phyloP scores from a whole-genome alignment of 2,888 invertebrate genomes.

The Cephonodes hylas region DNA sequence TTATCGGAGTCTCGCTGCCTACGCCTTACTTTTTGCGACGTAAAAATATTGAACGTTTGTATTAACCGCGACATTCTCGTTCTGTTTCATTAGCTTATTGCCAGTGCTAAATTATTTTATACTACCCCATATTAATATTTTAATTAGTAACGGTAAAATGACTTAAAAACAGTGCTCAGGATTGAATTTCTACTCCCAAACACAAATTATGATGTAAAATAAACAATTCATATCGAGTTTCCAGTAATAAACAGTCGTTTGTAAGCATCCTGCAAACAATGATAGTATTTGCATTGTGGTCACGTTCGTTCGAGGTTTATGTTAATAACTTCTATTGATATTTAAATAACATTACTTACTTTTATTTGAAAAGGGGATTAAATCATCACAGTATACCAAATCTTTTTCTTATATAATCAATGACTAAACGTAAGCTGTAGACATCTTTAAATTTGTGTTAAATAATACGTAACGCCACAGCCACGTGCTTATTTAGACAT shows the following conservation, averaged over 20 bases:
- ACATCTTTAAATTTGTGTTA: background rate
- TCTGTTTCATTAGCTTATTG: background rate
- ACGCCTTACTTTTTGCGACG: constrained; percentile 34
- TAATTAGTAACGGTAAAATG: too few relatives aligned
- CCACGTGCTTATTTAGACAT: background rate
- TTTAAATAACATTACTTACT: too few relatives aligned
- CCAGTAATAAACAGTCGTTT: background rate
- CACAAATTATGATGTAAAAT: background rate
- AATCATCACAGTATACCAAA: too few relatives aligned
- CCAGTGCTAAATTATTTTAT: too few relatives aligned
- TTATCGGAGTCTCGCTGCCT: constrained; percentile 32
- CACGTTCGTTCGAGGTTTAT: background rate
- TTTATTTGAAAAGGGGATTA: too few relatives aligned
- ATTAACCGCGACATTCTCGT: background rate
- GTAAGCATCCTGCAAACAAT: background rate
- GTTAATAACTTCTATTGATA: background rate
- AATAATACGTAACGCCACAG: too few relatives aligned
- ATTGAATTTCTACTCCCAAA: too few relatives aligned
- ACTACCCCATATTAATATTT: background rate
- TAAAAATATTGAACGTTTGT: constrained; percentile 1
- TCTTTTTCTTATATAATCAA: background rate
- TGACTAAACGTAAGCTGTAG: background rate
- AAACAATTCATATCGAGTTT: background rate
- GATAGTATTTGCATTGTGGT: background rate
- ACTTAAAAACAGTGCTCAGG: too few relatives aligned